Percentiles rank a stretch among this genome's conserved stretches.
Evolutionary conservation across 2,113 vertebrate species (phyloP).

Genomic region (Porphyrio hochstetteri): DNA sequence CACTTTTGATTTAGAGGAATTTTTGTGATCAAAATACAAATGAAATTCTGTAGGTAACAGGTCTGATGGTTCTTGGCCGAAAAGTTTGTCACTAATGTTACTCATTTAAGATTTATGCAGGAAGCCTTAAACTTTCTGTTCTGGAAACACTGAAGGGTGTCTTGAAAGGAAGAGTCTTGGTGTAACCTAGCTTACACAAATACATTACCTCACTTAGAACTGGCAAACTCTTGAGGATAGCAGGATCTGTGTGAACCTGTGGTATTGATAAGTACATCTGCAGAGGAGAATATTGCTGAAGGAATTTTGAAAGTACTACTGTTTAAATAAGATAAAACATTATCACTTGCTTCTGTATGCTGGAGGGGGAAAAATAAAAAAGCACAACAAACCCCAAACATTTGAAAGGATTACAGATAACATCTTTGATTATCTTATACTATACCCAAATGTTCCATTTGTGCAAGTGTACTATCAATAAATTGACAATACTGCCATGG

Average conservation of each 20-base stretch:
- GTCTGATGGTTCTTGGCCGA: background rate
- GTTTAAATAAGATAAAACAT: constrained; percentile 21
- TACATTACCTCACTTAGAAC: constrained; percentile 33
- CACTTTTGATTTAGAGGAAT: background rate
- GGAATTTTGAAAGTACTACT: background rate
- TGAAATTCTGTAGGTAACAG: background rate
- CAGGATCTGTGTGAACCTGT: background rate
- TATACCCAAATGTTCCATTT: background rate
- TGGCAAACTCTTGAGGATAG: background rate
- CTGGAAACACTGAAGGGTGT: background rate
- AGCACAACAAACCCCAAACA: too few relatives aligned
- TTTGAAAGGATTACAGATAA: background rate
- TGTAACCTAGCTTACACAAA: constrained; percentile 18
- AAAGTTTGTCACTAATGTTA: constrained; percentile 19
- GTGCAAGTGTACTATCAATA: background rate
- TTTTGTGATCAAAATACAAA: constrained; percentile 15
- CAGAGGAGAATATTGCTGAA: background rate
- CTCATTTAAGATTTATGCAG: background rate
- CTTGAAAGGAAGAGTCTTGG: constrained; percentile 16
- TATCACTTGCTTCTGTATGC: background rate
- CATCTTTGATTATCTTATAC: background rate
- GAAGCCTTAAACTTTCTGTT: background rate
- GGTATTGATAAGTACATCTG: constrained; percentile 30
- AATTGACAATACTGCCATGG: background rate
- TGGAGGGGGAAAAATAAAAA: background rate